Base-by-base conservation (phyloP, 2,113 vertebrate species). In the Geothlypis trichas region DNA sequence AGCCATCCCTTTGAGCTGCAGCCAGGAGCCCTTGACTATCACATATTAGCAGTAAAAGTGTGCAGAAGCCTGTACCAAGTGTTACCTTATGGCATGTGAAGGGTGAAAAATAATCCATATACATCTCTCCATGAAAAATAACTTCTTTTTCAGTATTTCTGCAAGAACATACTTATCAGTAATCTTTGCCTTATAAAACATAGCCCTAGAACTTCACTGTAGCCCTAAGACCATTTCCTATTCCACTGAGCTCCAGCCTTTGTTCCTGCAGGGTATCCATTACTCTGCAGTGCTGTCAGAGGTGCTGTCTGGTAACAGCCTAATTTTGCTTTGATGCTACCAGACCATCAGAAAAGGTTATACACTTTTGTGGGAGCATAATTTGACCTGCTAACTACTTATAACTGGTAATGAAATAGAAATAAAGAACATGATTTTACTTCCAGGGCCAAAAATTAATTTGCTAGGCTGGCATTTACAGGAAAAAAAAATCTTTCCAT, bases 321-420 rank as follows among this genome's bases (percentile, higher is more conserved):
- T n/a, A 61, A 16, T 61, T 90, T 73, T 65, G 28, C 47, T 94
- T 82, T 93, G 42, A 39, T 89, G 71, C 46, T 76, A 39, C 58
- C 39, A 85, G 54, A 37, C 39, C 26, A 73, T 55, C 26, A 77
- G 23, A 86, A 88, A 24, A 61, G 18, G 47, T 84, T 42, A 51
- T 0, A 5, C 33, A 39, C 39, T 85, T 95, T 72, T 57, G 44
- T 69, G 42, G 42, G 30, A 86, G 33, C 23, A 66, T 47, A 86
- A 88, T 92, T 85, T 88, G 88, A 94, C 52, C 51, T 63, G 51
- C 35, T 77, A 78, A 81, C 47, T 58, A 49, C 44, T 57, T 92
- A 88, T 49, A 88, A 54, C 54, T 46, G 54, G 59, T 88, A 94
- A 97, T 74, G n/a, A 92, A 95, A 90, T 31, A 92, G 77, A 94